These are phyloP conservation scores for Puntigrus tetrazona DNA, from an alignment of 2,113 vertebrate species.

Conservation along the genomic window DNA sequence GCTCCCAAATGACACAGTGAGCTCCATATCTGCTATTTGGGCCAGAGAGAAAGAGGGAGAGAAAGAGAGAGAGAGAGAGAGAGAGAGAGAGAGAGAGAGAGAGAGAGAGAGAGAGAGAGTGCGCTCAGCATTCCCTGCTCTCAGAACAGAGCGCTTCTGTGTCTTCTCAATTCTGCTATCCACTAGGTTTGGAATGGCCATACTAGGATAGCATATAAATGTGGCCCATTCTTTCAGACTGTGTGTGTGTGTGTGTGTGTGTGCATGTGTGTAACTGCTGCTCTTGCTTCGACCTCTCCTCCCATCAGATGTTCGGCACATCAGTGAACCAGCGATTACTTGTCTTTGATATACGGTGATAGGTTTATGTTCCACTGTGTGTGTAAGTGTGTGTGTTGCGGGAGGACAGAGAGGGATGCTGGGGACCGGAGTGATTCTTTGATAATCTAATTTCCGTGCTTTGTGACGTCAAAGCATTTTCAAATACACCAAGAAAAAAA, in stretches of 20 bases:
- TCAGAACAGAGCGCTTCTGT: constrained; percentile 81
- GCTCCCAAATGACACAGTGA: constrained; percentile 45
- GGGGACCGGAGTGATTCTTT: not conserved
- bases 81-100: too few relatives aligned
- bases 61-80: too few relatives aligned
- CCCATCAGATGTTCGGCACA: constrained; percentile 38
- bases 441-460: not conserved
- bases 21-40: constrained; percentile 66
- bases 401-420: not conserved
- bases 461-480: constrained; percentile 11
- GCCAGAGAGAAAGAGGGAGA: constrained; percentile 51
- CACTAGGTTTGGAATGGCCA: constrained; percentile 68
- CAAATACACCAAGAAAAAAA: not conserved
- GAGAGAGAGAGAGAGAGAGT: too few relatives aligned
- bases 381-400: not conserved
- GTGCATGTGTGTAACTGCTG: constrained; percentile 59
- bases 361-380: not conserved
- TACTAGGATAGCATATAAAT: constrained; percentile 76
- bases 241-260: constrained; percentile 59
- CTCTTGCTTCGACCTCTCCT: constrained; percentile 30
- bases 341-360: constrained; percentile 30
- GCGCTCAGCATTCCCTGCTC: constrained; percentile 53
- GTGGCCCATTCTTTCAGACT: constrained; percentile 68
- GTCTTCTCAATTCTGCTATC: constrained; percentile 75
- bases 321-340: constrained; percentile 27